Evolutionary conservation across 1,140 invertebrate species (phyloP).

Genomic region (Drosophila willistoni): DNA sequence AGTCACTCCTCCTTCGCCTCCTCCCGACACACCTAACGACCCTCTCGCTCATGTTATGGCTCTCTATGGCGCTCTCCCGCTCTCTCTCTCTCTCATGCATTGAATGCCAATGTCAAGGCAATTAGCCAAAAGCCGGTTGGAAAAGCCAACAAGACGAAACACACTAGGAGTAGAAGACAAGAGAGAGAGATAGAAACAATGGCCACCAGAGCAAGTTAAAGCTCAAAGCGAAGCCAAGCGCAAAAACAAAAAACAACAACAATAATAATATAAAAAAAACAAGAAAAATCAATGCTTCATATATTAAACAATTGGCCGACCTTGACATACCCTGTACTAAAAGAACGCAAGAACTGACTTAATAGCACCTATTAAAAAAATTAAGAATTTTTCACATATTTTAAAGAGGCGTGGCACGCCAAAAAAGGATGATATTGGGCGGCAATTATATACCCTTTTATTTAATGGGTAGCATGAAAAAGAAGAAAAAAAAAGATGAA

Average conservation of each 20-base stretch:
- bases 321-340: background rate
- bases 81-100: constrained; percentile 21
- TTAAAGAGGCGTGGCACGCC: too few species aligned
- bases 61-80: constrained; percentile 9
- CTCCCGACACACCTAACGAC: background rate
- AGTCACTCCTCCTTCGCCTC: constrained; percentile 15
- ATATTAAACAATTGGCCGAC: background rate
- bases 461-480: constrained; percentile 8
- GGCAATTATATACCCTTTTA: background rate
- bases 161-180: constrained; percentile 1
- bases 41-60: background rate
- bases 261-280: background rate
- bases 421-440: background rate
- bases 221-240: constrained; percentile 48
- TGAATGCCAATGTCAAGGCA: constrained; percentile 81
- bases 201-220: constrained; percentile 52
- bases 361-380: too few species aligned
- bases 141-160: constrained; percentile 65
- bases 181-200: constrained; percentile 55
- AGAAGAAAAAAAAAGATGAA: constrained; percentile 54
- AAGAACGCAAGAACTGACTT: background rate
- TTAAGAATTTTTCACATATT: too few species aligned
- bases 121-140: constrained; percentile 80
- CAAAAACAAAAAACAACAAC: constrained; percentile 27
- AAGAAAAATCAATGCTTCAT: constrained; percentile 9